Percentiles rank a stretch among this genome's conserved stretches.
Conservation (phyloP, 2,888 invertebrate genomes). For the Mythimna vitellina region DNA sequence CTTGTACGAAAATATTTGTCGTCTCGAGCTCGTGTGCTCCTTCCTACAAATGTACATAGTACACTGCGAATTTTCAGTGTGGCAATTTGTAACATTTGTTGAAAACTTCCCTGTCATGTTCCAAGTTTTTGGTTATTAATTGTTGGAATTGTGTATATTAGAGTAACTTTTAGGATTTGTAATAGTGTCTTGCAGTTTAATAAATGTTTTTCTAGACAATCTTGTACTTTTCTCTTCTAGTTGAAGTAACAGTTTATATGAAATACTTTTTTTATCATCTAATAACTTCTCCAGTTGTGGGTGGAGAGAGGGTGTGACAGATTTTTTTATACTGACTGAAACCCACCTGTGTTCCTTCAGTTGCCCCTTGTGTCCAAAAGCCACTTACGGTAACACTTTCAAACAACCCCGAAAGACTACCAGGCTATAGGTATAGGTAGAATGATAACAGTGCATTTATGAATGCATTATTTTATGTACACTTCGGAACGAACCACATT, state of each 20-base stretch:
- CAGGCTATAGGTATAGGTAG: not conserved
- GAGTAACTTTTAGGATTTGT: conserved; percentile 18
- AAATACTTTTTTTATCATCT: not conserved
- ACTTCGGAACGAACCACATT: conserved; percentile 3
- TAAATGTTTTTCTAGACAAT: not conserved
- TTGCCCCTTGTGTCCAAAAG: too few species aligned
- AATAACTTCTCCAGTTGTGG: too few species aligned
- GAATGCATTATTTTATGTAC: not conserved
- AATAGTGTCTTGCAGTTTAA: not conserved
- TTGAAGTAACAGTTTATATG: not conserved
- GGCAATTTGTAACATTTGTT: conserved; percentile 60
- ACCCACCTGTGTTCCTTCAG: too few species aligned
- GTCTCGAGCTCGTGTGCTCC: conserved; percentile 63
- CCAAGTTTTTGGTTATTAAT: conserved; percentile 56
- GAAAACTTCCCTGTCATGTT: conserved; percentile 54
- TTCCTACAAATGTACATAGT: conserved; percentile 54
- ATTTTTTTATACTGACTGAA: too few species aligned
- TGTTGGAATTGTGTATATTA: conserved; percentile 37
- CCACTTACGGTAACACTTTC: too few species aligned
- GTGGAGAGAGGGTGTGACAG: too few species aligned
- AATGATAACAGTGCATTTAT: not conserved
- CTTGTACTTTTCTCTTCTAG: not conserved
- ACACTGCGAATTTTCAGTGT: conserved; percentile 51
- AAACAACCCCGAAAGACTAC: too few species aligned
- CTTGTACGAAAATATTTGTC: conserved; percentile 79